Base-by-base conservation (phyloP, 2,113 vertebrate genomes). In the Macquaria ambigua region DNA sequence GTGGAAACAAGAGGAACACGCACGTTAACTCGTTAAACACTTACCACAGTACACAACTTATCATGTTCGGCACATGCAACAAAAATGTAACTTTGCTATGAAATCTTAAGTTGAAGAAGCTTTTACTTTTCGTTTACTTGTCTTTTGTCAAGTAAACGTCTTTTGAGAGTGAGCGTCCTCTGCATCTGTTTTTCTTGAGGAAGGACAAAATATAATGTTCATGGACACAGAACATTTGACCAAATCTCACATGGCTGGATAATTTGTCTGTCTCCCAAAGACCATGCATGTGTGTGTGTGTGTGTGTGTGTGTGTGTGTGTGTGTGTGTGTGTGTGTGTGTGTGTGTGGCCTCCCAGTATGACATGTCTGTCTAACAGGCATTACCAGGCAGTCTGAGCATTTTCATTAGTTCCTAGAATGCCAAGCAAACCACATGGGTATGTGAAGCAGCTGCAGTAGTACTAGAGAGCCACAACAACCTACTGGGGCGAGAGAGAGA, bases 331-430 rank as follows among this genome's bases (percentile, higher is more conserved):
- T n/a, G n/a, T n/a, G n/a, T n/a, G n/a, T n/a, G n/a, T n/a, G n/a
- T n/a, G n/a, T n/a, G n/a, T 85, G 76, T 63, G 63, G 88, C 80
- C 90, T 88, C 82, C 37, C 82, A 73, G 56, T 85, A 56, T 74
- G 89, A 59, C 69, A 74, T 79, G 73, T 77, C 72, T 82, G 75
- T 77, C 39, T 63, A 77, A 87, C 70, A 82, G 75, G 80, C 76
- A 92, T 92, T 93, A 93, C 91, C 64, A 82, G 58, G 81, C 84
- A 90, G 91, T 93, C 91, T 92, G 90, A 91, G 92, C 84, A 91
- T 92, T 93, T 93, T 92, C 83, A 93, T 93, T 89, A 92, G 86
- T 92, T 93, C 91, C 83, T 91, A 79, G 81, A 92, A 79, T 50
- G 79, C 89, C 90, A 87, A 87, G 85, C 50, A 82, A 90, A 88